Percentiles rank a stretch among this genome's conserved stretches.
Evolutionary conservation across 2,113 vertebrate species (phyloP).

Genomic region (Coryphaenoides rupestris): DNA sequence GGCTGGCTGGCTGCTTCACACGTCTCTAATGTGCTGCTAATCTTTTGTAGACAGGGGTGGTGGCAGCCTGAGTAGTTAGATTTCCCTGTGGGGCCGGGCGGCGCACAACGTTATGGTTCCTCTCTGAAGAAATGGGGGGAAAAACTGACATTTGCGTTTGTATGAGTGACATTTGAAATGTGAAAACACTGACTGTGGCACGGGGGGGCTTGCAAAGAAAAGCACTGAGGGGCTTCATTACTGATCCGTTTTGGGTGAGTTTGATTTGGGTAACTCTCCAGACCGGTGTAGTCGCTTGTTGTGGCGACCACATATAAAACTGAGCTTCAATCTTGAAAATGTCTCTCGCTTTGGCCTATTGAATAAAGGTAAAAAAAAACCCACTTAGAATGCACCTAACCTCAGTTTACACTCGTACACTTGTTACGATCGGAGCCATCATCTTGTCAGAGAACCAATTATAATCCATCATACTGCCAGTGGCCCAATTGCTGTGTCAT

Average conservation of each 20-base stretch:
- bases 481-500: conserved; percentile 2
- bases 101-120: too few relatives aligned
- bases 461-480: conserved; percentile 22
- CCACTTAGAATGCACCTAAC: conserved; percentile 5
- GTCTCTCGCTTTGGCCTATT: conserved; percentile 1
- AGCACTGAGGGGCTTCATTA: too few relatives aligned
- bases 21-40: conserved; percentile 25
- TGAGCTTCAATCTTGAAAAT: conserved; percentile 12
- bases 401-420: conserved; percentile 11
- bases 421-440: conserved; percentile 21
- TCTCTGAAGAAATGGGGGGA: background rate
- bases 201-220: too few relatives aligned
- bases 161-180: too few relatives aligned
- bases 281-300: too few relatives aligned
- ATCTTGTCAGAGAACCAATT: conserved; percentile 35
- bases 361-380: conserved; percentile 17
- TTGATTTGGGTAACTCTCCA: too few relatives aligned
- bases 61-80: conserved; percentile 15
- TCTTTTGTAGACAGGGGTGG: conserved; percentile 21
- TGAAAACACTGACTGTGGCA: too few relatives aligned
- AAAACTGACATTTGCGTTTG: too few relatives aligned
- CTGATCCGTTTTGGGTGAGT: too few relatives aligned
- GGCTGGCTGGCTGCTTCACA: too few relatives aligned
- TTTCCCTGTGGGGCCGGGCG: conserved; percentile 11
- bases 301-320: conserved; percentile 6